Evolutionary conservation across 2,113 vertebrate species (phyloP), one percentile per base, ranked within the genome.

Genomic region (Malurus elegans): DNA sequence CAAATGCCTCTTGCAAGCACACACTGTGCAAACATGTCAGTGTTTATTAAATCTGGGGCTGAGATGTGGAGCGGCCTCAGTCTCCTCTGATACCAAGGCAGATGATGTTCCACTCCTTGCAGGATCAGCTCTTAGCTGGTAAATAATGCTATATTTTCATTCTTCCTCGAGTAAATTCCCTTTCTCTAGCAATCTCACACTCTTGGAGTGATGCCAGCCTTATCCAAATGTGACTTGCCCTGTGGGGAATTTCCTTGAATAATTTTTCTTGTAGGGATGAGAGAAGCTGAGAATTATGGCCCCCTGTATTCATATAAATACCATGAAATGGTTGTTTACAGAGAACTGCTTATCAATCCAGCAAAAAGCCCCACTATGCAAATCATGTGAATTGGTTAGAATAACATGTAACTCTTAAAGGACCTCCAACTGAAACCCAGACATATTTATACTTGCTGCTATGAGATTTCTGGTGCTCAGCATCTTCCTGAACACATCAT

Each of bases 21-120:
- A 78, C 7, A 73, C 87, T 92, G 93, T 91, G 85, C 81, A 96
- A 92, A 86, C 81, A 93, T 4, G 56, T 90, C 94, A 83, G 54
- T 78, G 82, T 78, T 86, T 86, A 76, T 96, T 96, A 94, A 88
- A 82, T 66, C 74, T 36, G 60, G n/a, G 71, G 38, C 81, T 92
- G 75, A 88, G 85, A 86, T 67, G 75, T 56, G 64, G 42, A 90
- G 66, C 0, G 0, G 73, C 53, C 87, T 94, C 84, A 76, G 80
- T 40, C 44, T 61, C 23, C 57, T 85, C 74, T 64, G 56, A 53
- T 44, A 88, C 54, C 50, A 70, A 62, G 34, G 85, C 62, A 91
- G 61, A 76, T 3, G 3, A 73, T 50, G 62, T 79, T 66, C 87
- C 45, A 51, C 53, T 45, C 79, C 71, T 71, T 80, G 74, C 85